Percentiles rank a stretch among this genome's conserved stretches.
Evolutionary conservation across 1,140 invertebrate genomes (phyloP).

Genomic region (Physella acuta): DNA sequence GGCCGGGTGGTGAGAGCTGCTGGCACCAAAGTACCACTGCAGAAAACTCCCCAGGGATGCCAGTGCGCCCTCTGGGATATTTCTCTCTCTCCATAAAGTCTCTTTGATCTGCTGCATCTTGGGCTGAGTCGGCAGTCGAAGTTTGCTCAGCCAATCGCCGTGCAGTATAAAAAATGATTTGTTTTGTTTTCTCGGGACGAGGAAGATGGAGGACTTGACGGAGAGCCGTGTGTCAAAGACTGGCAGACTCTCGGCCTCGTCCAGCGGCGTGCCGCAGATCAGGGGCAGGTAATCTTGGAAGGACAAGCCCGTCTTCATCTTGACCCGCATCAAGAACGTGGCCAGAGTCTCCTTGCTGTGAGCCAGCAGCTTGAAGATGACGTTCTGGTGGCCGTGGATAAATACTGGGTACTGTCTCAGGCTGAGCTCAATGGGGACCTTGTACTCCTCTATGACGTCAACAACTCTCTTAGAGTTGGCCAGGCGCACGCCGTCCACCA

Average conservation of each 20-base stretch:
- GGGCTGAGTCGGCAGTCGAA: constrained; percentile 38
- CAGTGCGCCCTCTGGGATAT: constrained; percentile 45
- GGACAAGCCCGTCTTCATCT: constrained; percentile 45
- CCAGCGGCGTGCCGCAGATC: constrained; percentile 39
- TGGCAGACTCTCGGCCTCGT: constrained; percentile 28
- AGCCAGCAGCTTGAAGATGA: constrained; percentile 48
- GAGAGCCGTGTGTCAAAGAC: constrained; percentile 43
- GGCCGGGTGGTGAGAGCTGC: not conserved
- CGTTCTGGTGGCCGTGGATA: constrained; percentile 39
- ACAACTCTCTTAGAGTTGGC: constrained; percentile 37
- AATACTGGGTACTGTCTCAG: constrained; percentile 47
- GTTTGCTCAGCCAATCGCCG: constrained; percentile 39
- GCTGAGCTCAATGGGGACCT: constrained; percentile 40
- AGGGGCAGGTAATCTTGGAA: constrained; percentile 37
- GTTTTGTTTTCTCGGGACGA: constrained; percentile 30
- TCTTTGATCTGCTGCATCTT: constrained; percentile 37
- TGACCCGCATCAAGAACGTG: constrained; percentile 42
- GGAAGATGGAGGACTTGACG: constrained; percentile 45
- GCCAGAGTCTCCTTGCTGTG: constrained; percentile 41
- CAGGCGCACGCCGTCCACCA: constrained; percentile 35
- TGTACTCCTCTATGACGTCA: constrained; percentile 40
- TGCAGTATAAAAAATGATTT: constrained; percentile 39
- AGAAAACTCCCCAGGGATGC: constrained; percentile 47
- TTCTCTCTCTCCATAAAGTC: constrained; percentile 38
- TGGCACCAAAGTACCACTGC: constrained; percentile 43